Evolutionary conservation across 2,797 vertebrate genomes (phyloP).

Genomic region (Paratrypauchen microcephalus): DNA sequence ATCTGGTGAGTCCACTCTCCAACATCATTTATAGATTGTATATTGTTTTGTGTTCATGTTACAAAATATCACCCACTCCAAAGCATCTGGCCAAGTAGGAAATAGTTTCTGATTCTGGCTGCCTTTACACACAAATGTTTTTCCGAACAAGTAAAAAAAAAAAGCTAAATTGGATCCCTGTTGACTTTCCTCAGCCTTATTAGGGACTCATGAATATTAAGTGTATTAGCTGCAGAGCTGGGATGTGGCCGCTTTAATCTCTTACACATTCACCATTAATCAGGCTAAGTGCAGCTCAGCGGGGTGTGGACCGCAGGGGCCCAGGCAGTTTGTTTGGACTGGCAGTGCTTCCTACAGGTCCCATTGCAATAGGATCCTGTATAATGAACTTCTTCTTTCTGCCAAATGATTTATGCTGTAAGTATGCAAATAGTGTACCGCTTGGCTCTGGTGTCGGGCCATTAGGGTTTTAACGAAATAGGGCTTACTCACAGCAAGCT

Average conservation of each 20-base stretch:
- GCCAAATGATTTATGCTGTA: slow-evolving; percentile 9
- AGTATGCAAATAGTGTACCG: slow-evolving; percentile 7
- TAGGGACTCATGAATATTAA: slow-evolving; percentile 70
- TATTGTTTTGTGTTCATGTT: neutral
- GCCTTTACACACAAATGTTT: slow-evolving; percentile 32
- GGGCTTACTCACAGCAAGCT: neutral
- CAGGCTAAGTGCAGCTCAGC: slow-evolving; percentile 67
- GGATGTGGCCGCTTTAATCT: slow-evolving; percentile 72
- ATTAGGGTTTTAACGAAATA: neutral
- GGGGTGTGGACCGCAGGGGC: slow-evolving; percentile 48
- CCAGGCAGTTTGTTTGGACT: slow-evolving; percentile 50
- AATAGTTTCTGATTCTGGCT: slow-evolving; percentile 10
- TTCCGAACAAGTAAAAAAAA: slow-evolving; percentile 21
- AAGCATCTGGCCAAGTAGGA: slow-evolving; percentile 7
- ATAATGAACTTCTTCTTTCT: neutral
- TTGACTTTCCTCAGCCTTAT: slow-evolving; percentile 51
- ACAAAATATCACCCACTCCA: neutral
- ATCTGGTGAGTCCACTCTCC: slow-evolving; percentile 78
- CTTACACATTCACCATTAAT: slow-evolving; percentile 71
- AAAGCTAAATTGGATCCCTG: slow-evolving; percentile 66
- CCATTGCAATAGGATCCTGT: neutral
- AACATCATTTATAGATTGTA: slow-evolving; percentile 4
- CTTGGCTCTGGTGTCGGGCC: neutral
- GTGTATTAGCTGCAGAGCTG: slow-evolving; percentile 63
- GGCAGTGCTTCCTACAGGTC: slow-evolving; percentile 23